Evolutionary conservation across 2,888 invertebrate species (phyloP), one percentile per base, ranked within the genome.

Genomic region (Andrena fulva): DNA sequence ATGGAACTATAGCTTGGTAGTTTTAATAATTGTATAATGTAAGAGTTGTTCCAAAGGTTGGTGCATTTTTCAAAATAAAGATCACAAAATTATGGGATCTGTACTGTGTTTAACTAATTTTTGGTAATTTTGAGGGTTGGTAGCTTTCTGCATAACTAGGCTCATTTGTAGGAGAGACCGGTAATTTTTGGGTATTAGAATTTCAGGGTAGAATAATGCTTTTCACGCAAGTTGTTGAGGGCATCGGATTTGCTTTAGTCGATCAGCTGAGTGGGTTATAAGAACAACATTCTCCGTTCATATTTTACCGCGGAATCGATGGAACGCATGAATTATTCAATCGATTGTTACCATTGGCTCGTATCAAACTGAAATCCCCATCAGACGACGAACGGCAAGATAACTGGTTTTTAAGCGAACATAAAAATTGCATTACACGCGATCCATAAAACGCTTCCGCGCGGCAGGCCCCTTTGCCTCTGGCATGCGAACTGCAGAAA

Each of bases 261-360:
- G 33, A 60, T 64, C 48, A 16, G 24, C 24, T 16, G n/a, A n/a
- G 52, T 35, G 42, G 71, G 50, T 76, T 77, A 71, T 50, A 64
- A 76, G 63, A 63, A 73, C 54, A 66, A 85, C 66, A 20, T n/a
- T 59, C 66, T 66, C 50, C 71, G 48, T 72, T 62, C 16, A 52
- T 77, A 82, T 79, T 27, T 67, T 56, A 20, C 52, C 24, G 20
- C 16, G 42, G 31, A 70, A 84, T 87, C 87, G 74, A 85, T 87
- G 67, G 54, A 29, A 56, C 29, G 72, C 52, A 73, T 85, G 73
- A 85, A 87, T 87, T 80, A 87, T 87, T 76, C 85, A 85, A 64
- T 60, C 70, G 66, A 73, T 76, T 60, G 76, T 85, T 83, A 84
- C 60, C 74, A 73, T 77, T 27, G 60, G 68, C 29, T 72, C n/a